Evolutionary conservation across 2,113 vertebrate species (phyloP).

Genomic region (zebrafish (Danio rerio)): GRCz12tu NC_133192.1:31905501-31906000

Average conservation of each 20-base stretch:
- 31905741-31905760: background rate
- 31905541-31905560: background rate
- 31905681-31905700: background rate
- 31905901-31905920: background rate
- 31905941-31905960: background rate
- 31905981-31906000: background rate
- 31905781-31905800: background rate
- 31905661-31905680: background rate
- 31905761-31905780: background rate
- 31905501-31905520: background rate
- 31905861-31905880: background rate
- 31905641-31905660: background rate
- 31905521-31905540: background rate
- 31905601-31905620: background rate
- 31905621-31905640: background rate
- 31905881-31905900: background rate
- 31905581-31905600: slow-evolving; percentile 6
- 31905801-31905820: background rate
- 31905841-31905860: background rate
- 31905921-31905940: background rate
- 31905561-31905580: background rate
- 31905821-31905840: slow-evolving; percentile 17
- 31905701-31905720: background rate
- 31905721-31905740: background rate
- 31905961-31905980: background rate